Base-by-base conservation (phyloP, 2,797 vertebrate species). In the Limnodromus scolopaceus region DNA sequence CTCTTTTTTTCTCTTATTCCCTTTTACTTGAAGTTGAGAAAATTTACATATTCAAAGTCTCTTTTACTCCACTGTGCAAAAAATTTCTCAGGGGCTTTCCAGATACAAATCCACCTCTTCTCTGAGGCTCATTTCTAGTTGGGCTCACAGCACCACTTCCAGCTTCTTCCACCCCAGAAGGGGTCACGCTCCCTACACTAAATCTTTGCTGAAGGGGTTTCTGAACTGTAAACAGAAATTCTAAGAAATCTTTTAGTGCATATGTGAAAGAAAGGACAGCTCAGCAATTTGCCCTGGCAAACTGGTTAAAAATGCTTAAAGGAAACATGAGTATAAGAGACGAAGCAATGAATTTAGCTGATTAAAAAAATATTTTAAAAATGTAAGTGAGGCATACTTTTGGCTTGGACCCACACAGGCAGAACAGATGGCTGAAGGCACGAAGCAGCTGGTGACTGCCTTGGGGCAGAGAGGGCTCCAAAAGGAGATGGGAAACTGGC, bases 341-440 rank as follows among this genome's bases (percentile, higher is more conserved):
- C 24, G 63, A 93, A 93, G 36, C 58, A 84, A 81, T 10, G 24
- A 86, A 81, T 89, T 63, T 63, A 86, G 38, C 51, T 39, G 46
- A 60, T 41, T 39, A 27, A 28, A 66, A 66, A 83, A 71, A n/a
- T 24, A 2, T 2, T 10, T 0, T 1, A 48, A 66, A 84, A 83
- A 81, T 12, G 11, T 45, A 66, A 89, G 46, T 65, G 65, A 84
- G 76, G 51, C 57, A 65, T 68, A 45, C 16, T 72, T 87, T 85
- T 91, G 75, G 75, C 79, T 94, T 72, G 82, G 63, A 85, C 41
- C 25, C 58, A 63, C 39, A 30, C 2, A 53, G 41, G 57, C 65
- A 94, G 85, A 93, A 86, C 96, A 96, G 82, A 96, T 90, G 95
- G 94, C 65, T n/a, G 16, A 87, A 84, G 69, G 85, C 80, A 90